These are phyloP conservation scores for Crenuchus spilurus DNA, from an alignment of 2,797 vertebrate genomes.

Conservation along the genomic window DNA sequence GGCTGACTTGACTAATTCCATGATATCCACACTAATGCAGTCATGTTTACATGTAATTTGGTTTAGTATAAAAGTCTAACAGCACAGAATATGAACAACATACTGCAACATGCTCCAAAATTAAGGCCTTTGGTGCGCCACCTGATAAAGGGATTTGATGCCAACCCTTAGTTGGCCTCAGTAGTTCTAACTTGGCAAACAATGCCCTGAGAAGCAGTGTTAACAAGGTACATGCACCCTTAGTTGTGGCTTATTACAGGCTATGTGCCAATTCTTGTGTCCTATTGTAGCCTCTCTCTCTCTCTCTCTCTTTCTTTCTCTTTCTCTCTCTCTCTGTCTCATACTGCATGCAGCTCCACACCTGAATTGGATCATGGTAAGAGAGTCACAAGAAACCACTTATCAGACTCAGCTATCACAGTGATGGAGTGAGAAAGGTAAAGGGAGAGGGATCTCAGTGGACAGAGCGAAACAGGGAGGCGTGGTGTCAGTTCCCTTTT, in stretches of 20 bases:
- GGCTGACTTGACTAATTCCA: too few species aligned
- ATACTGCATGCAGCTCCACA: conserved; percentile 40
- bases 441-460: conserved; percentile 44
- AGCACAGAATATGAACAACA: too few species aligned
- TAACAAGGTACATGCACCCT: not conserved
- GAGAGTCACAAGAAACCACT: conserved; percentile 38
- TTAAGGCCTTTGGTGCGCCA: not conserved
- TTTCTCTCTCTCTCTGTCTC: conserved; percentile 1
- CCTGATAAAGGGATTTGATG: not conserved
- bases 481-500: conserved; percentile 69
- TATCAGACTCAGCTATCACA: conserved; percentile 45
- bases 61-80: too few species aligned
- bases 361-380: conserved; percentile 47
- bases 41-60: too few species aligned
- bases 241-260: not conserved
- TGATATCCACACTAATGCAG: too few species aligned
- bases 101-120: too few species aligned
- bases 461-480: conserved; percentile 59
- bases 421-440: conserved; percentile 65
- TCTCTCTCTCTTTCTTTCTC: not conserved
- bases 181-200: not conserved
- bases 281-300: not conserved
- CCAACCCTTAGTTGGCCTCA: not conserved
- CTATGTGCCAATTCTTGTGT: not conserved
- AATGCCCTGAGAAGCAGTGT: not conserved